Conservation (phyloP, 1,140 invertebrate genomes). For the Rhagoletis pomonella region DNA sequence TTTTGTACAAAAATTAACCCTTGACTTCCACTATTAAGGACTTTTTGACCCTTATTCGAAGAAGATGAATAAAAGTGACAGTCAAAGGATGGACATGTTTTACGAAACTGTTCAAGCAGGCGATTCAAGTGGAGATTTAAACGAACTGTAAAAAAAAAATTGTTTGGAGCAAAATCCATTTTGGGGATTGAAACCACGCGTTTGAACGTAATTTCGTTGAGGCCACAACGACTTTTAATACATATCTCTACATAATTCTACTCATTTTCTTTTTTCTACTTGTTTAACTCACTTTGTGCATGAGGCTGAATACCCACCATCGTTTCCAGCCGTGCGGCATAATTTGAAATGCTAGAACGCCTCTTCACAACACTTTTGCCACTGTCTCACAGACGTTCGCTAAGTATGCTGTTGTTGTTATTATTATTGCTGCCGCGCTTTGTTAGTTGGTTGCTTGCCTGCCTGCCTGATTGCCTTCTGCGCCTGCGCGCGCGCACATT, state of each 20-base stretch:
- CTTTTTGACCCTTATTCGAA: too few relatives aligned
- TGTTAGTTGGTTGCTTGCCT: slow-evolving; percentile 25
- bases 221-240: not conserved
- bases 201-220: too few relatives aligned
- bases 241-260: not conserved
- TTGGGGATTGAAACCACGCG: too few relatives aligned
- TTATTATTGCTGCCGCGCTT: slow-evolving; percentile 47
- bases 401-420: not conserved
- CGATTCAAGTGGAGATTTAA: too few relatives aligned
- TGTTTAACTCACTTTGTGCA: not conserved
- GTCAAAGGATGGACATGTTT: too few relatives aligned
- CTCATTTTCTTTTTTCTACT: not conserved
- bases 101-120: too few relatives aligned
- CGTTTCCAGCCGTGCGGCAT: not conserved
- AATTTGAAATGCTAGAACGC: slow-evolving; percentile 60
- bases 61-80: too few relatives aligned
- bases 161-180: too few relatives aligned
- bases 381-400: slow-evolving; percentile 9
- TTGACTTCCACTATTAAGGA: too few relatives aligned
- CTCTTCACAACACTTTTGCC: slow-evolving; percentile 57
- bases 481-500: slow-evolving; percentile 36
- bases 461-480: not conserved
- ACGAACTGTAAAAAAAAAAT: too few relatives aligned
- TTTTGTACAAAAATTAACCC: too few relatives aligned
- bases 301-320: not conserved